Evolutionary conservation across 2,113 vertebrate genomes (phyloP).

Genomic region (Clupea harengus): DNA sequence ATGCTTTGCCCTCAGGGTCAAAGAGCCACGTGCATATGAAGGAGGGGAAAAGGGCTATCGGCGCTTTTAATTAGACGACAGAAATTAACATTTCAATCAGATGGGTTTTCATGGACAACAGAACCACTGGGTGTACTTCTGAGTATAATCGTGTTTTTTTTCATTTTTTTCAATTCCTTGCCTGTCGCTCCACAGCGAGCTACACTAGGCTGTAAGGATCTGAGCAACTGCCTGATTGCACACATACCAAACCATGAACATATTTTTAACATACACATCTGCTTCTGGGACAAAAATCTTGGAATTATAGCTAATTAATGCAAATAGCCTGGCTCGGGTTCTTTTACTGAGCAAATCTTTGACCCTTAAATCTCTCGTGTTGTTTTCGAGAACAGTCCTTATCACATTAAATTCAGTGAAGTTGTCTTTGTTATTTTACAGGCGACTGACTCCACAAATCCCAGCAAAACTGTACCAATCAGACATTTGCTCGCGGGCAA

Average conservation of each 20-base stretch:
- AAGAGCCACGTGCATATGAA: neutral
- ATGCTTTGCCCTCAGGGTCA: neutral
- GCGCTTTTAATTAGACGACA: neutral
- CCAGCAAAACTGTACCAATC: conserved; percentile 34
- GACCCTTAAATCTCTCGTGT: neutral
- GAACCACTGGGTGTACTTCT: neutral
- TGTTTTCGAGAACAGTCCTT: neutral
- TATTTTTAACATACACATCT: neutral
- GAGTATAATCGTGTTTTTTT: neutral
- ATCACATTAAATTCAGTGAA: neutral
- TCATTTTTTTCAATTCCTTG: neutral
- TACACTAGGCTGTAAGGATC: neutral
- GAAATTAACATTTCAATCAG: conserved; percentile 10
- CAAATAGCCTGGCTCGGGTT: neutral
- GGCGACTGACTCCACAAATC: neutral
- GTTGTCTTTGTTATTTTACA: conserved; percentile 20
- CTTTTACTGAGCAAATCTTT: neutral
- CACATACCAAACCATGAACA: neutral
- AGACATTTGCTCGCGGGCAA: conserved; percentile 53
- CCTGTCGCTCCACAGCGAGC: neutral
- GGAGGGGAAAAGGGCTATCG: neutral
- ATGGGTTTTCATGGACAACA: neutral
- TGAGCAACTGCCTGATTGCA: neutral
- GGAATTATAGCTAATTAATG: neutral
- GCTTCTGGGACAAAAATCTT: neutral